Evolutionary conservation across 2,797 vertebrate species (phyloP).

Genomic region (Leuciscus waleckii): DNA sequence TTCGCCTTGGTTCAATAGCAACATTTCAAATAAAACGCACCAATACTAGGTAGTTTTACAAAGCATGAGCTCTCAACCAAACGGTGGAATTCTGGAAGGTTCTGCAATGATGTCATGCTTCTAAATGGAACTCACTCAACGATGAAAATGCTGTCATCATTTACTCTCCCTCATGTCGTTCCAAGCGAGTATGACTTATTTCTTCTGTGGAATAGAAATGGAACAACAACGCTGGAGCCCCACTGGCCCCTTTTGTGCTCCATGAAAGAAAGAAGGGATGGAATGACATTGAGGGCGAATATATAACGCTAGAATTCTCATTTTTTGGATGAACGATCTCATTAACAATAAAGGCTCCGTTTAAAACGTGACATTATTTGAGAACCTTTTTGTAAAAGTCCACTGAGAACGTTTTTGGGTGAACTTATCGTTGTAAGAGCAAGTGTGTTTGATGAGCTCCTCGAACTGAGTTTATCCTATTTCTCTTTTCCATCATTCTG

Average conservation of each 20-base stretch:
- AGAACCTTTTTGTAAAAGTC: not conserved
- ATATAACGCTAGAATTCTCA: not conserved
- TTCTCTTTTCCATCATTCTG: constrained; percentile 9
- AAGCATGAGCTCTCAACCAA: too few relatives aligned
- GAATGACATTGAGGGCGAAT: not conserved
- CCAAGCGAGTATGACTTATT: not conserved
- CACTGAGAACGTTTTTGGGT: not conserved
- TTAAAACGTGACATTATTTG: not conserved
- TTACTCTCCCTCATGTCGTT: too few relatives aligned
- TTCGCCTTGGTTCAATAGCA: too few relatives aligned
- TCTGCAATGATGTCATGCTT: not conserved
- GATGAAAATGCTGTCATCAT: not conserved
- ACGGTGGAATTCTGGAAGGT: too few relatives aligned
- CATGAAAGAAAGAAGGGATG: not conserved
- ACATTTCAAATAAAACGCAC: too few relatives aligned
- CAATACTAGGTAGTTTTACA: too few relatives aligned
- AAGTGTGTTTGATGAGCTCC: not conserved
- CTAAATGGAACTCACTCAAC: not conserved
- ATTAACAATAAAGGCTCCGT: not conserved
- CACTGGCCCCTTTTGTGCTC: not conserved
- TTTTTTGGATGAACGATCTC: not conserved
- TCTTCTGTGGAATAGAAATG: not conserved
- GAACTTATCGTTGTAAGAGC: not conserved
- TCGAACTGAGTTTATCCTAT: constrained; percentile 19
- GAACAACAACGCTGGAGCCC: not conserved